Conservation (phyloP, 2,797 vertebrate species). For the Parauchenoglanis ngamensis region DNA sequence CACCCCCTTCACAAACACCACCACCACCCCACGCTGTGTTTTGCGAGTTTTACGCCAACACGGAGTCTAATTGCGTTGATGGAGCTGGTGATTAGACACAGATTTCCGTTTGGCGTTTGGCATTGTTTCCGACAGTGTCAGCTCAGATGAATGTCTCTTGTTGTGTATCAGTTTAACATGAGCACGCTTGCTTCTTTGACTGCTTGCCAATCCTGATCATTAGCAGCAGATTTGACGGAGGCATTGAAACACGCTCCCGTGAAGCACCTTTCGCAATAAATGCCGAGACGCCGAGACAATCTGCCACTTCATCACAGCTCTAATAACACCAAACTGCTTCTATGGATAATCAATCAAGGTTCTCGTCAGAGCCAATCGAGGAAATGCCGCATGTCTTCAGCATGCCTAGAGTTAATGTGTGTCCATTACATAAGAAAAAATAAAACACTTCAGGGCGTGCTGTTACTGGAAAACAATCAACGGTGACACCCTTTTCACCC, state of each 20-base stretch:
- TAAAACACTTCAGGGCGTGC: no score
- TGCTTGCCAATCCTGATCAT: constrained; percentile 32
- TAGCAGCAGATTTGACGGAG: constrained; percentile 8
- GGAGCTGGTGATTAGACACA: constrained; percentile 25
- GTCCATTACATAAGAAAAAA: neutral
- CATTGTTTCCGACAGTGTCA: constrained; percentile 31
- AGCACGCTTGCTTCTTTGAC: constrained; percentile 19
- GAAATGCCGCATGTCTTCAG: neutral
- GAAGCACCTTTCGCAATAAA: neutral
- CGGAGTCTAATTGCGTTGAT: constrained; percentile 11
- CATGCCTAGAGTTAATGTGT: neutral
- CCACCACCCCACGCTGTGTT: neutral
- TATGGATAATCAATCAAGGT: constrained; percentile 1
- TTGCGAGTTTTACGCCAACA: neutral
- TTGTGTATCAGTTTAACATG: neutral
- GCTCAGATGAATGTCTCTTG: constrained; percentile 19
- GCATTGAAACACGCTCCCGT: neutral
- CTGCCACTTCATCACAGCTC: constrained; percentile 8
- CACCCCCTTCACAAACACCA: neutral
- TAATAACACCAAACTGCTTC: neutral
- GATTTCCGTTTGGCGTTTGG: constrained; percentile 25
- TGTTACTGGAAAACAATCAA: neutral
- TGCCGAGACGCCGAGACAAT: neutral
- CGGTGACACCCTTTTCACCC: neutral
- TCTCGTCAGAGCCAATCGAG: neutral